Evolutionary conservation across 2,797 vertebrate genomes (phyloP), one percentile per base, ranked within the genome.

Genomic region (Acrossocheilus wenchowensis): DNA sequence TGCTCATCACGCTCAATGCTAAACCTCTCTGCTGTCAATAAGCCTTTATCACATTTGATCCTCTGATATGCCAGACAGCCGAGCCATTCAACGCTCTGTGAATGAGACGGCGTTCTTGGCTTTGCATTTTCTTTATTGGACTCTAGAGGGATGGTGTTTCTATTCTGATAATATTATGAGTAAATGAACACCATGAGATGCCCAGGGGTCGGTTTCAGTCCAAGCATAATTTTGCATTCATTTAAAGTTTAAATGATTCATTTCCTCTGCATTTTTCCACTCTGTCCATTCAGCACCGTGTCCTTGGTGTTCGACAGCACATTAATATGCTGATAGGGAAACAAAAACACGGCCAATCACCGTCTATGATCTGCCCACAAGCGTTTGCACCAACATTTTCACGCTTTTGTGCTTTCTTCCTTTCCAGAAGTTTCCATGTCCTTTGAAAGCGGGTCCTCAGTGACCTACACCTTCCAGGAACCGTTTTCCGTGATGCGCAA

Each of bases 401-500:
- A 21, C 2, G 1, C n/a, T 39, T 68, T 90, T 2, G 23, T 73
- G 69, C 82, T 81, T 34, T 90, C 21, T 87, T 2, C 23, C 7
- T 54, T 92, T 95, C 50, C 94, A 97, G 97, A 97, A 87, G 95
- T 97, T 86, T 97, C 96, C 71, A 95, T 96, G 10, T 86, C 96
- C 68, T 96, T 97, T 92, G 96, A 97, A 92, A 93, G 92, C 0
- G 88, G 95, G 30, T 96, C 96, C 41, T 97, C 96, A 0, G 89
- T 97, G 88, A 96, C 93, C 14, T 97, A 97, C 74, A 88, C 90
- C 83, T 95, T 97, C 90, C 96, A 96, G 93, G 96, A 97, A 75
- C 95, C 96, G 8, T 96, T 95, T 50, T 96, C 96, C 0, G 96
- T 96, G 82, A 95, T 94, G 45, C 95, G 94, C 90, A 97, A 96